These are phyloP conservation scores for Pristionchus entomophagus DNA, from an alignment of 2,888 invertebrate species.

Conservation along the genomic window DNA sequence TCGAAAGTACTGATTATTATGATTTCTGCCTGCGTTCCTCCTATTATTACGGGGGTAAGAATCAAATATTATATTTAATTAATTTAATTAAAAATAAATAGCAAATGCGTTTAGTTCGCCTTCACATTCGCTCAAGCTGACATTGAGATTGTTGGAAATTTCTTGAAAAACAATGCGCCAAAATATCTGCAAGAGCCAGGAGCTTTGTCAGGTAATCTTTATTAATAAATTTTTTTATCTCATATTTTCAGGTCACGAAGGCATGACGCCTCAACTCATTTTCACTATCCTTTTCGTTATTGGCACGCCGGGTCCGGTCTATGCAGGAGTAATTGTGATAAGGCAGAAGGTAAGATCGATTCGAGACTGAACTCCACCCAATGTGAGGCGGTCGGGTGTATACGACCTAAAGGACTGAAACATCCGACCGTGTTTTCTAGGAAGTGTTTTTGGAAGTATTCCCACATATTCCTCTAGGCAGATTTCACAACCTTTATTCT, in stretches of 20 bases:
- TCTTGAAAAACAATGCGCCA: background rate
- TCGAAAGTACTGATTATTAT: background rate
- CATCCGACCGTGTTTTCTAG: too few species aligned
- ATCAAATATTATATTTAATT: background rate
- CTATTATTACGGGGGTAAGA: background rate
- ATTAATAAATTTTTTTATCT: background rate
- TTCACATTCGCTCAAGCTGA: constrained; percentile 7
- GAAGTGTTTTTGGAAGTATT: too few species aligned
- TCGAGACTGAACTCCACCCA: too few species aligned
- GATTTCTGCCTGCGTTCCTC: background rate
- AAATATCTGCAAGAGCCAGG: background rate
- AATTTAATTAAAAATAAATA: background rate
- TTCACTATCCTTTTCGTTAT: background rate
- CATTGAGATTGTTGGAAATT: background rate
- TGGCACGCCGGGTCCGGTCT: background rate
- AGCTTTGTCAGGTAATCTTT: background rate
- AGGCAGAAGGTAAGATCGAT: background rate
- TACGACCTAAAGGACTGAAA: too few species aligned
- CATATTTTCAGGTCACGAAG: background rate
- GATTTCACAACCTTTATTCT: too few species aligned
- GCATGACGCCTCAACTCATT: background rate
- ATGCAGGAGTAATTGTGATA: background rate
- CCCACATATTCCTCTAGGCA: too few species aligned
- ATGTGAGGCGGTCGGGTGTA: too few species aligned
- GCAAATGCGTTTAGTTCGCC: background rate